Evolutionary conservation across 2,113 vertebrate species (phyloP).

Genomic region (Scytalopus superciliaris): DNA sequence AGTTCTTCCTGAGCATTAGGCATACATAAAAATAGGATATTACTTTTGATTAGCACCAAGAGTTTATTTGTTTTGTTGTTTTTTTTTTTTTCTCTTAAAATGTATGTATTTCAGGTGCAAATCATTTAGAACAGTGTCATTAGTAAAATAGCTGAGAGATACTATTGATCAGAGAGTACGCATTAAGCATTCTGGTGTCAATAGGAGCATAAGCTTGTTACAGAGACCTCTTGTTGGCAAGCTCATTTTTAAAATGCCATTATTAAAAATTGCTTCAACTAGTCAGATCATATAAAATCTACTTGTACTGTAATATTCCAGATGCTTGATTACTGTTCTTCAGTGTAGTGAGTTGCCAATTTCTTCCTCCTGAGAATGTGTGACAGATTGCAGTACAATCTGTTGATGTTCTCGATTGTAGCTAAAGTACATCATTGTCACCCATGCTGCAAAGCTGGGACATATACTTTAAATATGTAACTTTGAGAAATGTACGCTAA

Average conservation of each 20-base stretch:
- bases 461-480: constrained; percentile 29
- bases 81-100: background rate
- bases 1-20: background rate
- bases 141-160: background rate
- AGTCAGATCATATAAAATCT: constrained; percentile 62
- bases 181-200: background rate
- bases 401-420: constrained; percentile 69
- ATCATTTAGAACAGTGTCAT: background rate
- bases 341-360: constrained; percentile 67
- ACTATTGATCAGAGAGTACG: background rate
- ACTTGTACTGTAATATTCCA: constrained; percentile 69
- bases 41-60: constrained; percentile 29
- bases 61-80: background rate
- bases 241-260: constrained; percentile 58
- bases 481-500: constrained; percentile 16
- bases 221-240: constrained; percentile 28
- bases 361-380: constrained; percentile 68
- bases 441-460: constrained; percentile 36
- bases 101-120: background rate
- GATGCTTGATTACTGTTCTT: constrained; percentile 73
- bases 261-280: constrained; percentile 69
- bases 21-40: background rate
- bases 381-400: constrained; percentile 79
- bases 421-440: constrained; percentile 54
- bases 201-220: constrained; percentile 2